Base-by-base conservation (phyloP, 2,888 invertebrate species). In the Euspilapteryx auroguttella region DNA sequence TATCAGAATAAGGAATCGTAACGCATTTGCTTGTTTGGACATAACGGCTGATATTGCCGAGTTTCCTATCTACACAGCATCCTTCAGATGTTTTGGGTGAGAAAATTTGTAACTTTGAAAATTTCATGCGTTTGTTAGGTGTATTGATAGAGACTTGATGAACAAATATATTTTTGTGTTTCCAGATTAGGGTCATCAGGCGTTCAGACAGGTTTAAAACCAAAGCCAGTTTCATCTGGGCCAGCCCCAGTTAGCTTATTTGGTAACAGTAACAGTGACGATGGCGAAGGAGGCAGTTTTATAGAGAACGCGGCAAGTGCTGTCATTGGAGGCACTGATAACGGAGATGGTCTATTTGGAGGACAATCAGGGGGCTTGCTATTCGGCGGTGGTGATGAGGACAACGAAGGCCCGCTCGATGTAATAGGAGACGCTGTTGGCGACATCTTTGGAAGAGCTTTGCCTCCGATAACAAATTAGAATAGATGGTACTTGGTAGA, bases 21-120 rank as follows among this genome's bases (percentile, higher is more conserved):
- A 90, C 48, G 81, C 89, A 36, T 89, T 88, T 44, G 80, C 88
- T 20, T 91, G 91, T 49, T 66, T 90, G 41, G 85, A 83, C 43
- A 81, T 89, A 44, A 85, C 86, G 36, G 89, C 86, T 2, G 78
- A 78, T 35, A 78, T 82, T 34, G 80, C 66, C 24, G 79, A 79
- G 8, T 81, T 78, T 36, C 73, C 78, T 24, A 44, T 82, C 32
- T 81, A 81, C 36, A 78, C 80, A 11, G 73, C 81, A 47, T 68
- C 73, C 7, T 77, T 75, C 34, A 64, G 65, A 49, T 77, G 77
- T 44, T 73, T 77, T 36, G 69, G 71, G 77, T 75, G 47, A 49
- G 44, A 15, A 7, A 23, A n/a, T n/a, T n/a, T n/a, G n/a, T n/a
- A n/a, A n/a, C n/a, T n/a, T n/a, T n/a, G n/a, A n/a, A n/a, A n/a